Evolutionary conservation across 2,797 vertebrate species (phyloP).

Genomic region (Oryzias sinensis): DNA sequence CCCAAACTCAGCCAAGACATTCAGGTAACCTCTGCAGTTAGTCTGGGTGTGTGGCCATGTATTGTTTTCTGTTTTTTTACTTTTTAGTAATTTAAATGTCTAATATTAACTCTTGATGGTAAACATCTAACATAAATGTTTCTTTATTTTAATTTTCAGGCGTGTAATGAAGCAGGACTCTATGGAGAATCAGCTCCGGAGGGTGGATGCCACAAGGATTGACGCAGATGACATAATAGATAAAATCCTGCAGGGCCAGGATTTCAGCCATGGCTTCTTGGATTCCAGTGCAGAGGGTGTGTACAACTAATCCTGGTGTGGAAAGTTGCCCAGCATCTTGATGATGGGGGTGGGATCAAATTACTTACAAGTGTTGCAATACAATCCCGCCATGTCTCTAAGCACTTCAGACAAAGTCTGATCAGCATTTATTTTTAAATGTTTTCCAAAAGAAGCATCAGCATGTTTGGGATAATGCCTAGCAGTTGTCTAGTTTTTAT

Average conservation of each 20-base stretch:
- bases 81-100: background rate
- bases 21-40: conserved; percentile 73
- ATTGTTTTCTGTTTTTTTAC: background rate
- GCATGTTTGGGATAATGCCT: conserved; percentile 10
- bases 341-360: conserved; percentile 31
- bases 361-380: conserved; percentile 39
- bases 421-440: conserved; percentile 40
- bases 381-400: background rate
- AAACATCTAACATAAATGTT: background rate
- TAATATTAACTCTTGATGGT: too few relatives aligned
- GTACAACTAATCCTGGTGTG: conserved; percentile 39
- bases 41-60: background rate
- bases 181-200: conserved; percentile 90
- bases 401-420: background rate
- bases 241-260: conserved; percentile 94
- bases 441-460: conserved; percentile 22
- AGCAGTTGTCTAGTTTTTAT: conserved; percentile 13
- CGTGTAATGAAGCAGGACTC: conserved; percentile 90
- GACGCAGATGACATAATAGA: conserved; percentile 94
- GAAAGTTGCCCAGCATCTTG: conserved; percentile 29
- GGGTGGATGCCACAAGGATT: conserved; percentile 93
- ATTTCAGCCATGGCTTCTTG: conserved; percentile 85
- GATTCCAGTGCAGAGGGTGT: conserved; percentile 95
- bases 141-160: conserved; percentile 61
- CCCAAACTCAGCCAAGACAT: conserved; percentile 59